phyloP scores from a whole-genome alignment of 2,797 vertebrate species.

The Gallirallus australis region DNA sequence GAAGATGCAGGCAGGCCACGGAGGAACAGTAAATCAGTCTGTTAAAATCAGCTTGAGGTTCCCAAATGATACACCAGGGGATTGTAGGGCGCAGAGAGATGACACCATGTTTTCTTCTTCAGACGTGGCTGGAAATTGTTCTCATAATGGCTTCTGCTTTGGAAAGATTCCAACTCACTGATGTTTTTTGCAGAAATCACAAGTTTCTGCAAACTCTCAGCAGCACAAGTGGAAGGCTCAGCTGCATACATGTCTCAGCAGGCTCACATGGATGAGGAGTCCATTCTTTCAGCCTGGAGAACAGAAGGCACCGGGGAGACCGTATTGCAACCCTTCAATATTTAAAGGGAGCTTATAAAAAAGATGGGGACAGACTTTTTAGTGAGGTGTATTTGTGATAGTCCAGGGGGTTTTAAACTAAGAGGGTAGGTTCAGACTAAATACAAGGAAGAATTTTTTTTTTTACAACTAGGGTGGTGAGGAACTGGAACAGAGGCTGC shows the following conservation, averaged over 20 bases:
- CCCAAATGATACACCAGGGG: neutral
- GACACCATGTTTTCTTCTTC: fast-evolving
- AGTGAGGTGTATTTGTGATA: neutral
- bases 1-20: neutral
- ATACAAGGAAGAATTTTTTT: neutral
- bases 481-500: neutral
- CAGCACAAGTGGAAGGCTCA: neutral
- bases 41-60: neutral
- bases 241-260: neutral
- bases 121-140: neutral
- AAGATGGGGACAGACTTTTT: neutral
- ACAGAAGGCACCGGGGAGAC: neutral
- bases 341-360: neutral
- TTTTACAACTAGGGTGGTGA: neutral
- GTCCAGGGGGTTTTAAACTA: neutral
- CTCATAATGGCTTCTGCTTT: neutral
- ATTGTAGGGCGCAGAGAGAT: neutral
- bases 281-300: neutral
- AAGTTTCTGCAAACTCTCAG: neutral
- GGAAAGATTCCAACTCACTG: neutral
- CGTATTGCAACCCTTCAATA: neutral
- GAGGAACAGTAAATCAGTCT: neutral
- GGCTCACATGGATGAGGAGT: neutral
- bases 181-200: neutral
- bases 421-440: neutral